These are phyloP conservation scores for Siphlonurus alternatus DNA, from an alignment of 2,888 invertebrate species.

Conservation along the genomic window DNA sequence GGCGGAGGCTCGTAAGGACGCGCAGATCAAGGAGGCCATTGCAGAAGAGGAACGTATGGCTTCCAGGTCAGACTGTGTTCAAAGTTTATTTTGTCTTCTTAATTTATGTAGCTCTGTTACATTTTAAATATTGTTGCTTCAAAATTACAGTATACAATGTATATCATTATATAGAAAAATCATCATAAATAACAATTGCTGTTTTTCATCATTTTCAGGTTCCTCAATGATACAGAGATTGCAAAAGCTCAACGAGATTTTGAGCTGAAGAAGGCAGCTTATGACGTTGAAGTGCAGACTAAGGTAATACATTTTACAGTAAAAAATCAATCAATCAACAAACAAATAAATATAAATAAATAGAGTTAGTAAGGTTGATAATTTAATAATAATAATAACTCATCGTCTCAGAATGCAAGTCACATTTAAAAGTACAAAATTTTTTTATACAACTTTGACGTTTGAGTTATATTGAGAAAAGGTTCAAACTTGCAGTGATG, in stretches of 20 bases:
- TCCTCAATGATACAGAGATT: slow-evolving; percentile 91
- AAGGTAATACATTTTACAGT: slow-evolving; percentile 41
- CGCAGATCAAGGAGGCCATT: slow-evolving; percentile 83
- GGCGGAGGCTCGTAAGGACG: slow-evolving; percentile 86
- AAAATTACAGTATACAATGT: not conserved
- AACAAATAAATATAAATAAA: not conserved
- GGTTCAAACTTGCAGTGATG: no score
- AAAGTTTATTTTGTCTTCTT: not conserved
- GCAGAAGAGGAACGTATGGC: slow-evolving; percentile 96
- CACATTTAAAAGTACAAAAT: no score
- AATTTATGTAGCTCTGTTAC: not conserved
- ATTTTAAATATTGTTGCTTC: not conserved
- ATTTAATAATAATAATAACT: no score
- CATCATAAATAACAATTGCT: not conserved
- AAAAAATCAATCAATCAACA: no score
- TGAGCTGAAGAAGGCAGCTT: slow-evolving; percentile 90
- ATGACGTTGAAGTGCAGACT: slow-evolving; percentile 93
- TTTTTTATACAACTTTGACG: no score
- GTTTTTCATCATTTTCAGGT: slow-evolving; percentile 27
- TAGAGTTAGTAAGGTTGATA: no score
- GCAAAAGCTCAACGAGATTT: slow-evolving; percentile 94
- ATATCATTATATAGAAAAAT: not conserved
- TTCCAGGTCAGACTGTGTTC: slow-evolving; percentile 34
- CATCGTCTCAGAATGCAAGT: no score
- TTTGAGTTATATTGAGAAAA: no score